These are phyloP conservation scores for Tholera decimalis DNA, from an alignment of 2,888 invertebrate genomes.

Conservation along the genomic window DNA sequence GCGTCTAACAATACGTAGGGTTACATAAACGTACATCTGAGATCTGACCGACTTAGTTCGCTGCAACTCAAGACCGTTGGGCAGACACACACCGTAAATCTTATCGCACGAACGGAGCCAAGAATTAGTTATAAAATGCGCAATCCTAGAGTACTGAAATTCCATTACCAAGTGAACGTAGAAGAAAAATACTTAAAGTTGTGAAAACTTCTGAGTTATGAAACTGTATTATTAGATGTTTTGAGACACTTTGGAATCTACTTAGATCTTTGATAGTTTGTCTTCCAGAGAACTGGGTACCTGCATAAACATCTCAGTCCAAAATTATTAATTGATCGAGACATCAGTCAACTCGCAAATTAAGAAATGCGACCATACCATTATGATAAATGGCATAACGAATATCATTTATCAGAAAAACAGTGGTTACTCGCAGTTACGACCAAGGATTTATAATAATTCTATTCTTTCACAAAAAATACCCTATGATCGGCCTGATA, in stretches of 20 bases:
- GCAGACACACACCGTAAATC: slow-evolving; percentile 63
- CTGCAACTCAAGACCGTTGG: slow-evolving; percentile 61
- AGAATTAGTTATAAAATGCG: slow-evolving; percentile 66
- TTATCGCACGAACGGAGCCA: slow-evolving; percentile 64
- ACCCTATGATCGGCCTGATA: slow-evolving; percentile 8
- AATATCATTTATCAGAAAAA: slow-evolving; percentile 2
- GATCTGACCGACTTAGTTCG: slow-evolving; percentile 55
- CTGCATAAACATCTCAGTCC: neutral
- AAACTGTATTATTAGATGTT: slow-evolving; percentile 32
- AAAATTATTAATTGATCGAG: slow-evolving; percentile 1
- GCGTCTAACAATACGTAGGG: slow-evolving; percentile 48
- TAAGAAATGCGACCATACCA: neutral
- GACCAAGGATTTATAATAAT: slow-evolving; percentile 4
- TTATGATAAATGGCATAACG: slow-evolving; percentile 3
- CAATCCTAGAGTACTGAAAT: slow-evolving; percentile 55
- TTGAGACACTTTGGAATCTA: slow-evolving; percentile 2
- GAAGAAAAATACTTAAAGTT: slow-evolving; percentile 55
- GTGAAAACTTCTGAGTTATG: slow-evolving; percentile 57
- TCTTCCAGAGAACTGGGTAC: neutral
- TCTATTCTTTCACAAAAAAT: slow-evolving; percentile 14
- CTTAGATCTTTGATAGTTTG: neutral
- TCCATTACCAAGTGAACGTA: slow-evolving; percentile 54
- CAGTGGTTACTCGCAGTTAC: neutral
- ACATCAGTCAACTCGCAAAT: neutral
- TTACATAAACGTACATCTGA: slow-evolving; percentile 58